phyloP scores from a whole-genome alignment of 2,888 invertebrate species.

The Salpingus planirostris region DNA sequence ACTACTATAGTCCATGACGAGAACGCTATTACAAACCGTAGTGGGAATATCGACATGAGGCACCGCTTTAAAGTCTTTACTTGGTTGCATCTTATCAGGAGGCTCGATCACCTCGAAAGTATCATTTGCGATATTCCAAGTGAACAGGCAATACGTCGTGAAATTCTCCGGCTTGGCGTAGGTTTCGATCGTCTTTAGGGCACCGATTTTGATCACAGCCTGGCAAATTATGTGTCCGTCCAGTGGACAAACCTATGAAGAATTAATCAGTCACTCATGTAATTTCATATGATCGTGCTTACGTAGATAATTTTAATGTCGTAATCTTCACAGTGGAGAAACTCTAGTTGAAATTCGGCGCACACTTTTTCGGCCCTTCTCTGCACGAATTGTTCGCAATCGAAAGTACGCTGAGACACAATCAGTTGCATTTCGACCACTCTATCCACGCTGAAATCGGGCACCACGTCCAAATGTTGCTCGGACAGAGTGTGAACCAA shows the following conservation, averaged over 20 bases:
- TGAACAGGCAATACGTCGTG: conserved; percentile 34
- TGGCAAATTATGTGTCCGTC: conserved; percentile 40
- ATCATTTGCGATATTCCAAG: conserved; percentile 38
- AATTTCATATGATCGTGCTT: conserved; percentile 21
- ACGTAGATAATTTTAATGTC: conserved; percentile 41
- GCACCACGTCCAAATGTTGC: conserved; percentile 38
- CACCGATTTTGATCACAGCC: conserved; percentile 41
- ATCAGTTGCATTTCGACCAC: conserved; percentile 39
- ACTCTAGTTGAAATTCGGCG: conserved; percentile 35
- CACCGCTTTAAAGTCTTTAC: conserved; percentile 21
- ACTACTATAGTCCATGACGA: conserved; percentile 32
- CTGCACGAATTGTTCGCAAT: conserved; percentile 42
- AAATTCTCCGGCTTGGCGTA: conserved; percentile 31
- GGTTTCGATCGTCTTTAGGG: conserved; percentile 25
- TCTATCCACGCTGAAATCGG: conserved; percentile 38
- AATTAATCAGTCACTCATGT: too few species aligned
- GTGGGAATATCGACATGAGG: conserved; percentile 25
- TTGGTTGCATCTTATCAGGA: conserved; percentile 28
- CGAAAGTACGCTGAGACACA: conserved; percentile 39
- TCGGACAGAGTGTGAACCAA: conserved; percentile 38
- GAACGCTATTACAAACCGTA: conserved; percentile 27
- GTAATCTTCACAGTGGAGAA: conserved; percentile 40
- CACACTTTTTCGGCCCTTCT: conserved; percentile 39
- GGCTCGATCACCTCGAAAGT: conserved; percentile 36
- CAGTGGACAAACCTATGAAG: conserved; percentile 39